These are phyloP conservation scores for Palythoa grandis DNA, from an alignment of 92 coral and sea anemone species.

Conservation along the genomic window DNA sequence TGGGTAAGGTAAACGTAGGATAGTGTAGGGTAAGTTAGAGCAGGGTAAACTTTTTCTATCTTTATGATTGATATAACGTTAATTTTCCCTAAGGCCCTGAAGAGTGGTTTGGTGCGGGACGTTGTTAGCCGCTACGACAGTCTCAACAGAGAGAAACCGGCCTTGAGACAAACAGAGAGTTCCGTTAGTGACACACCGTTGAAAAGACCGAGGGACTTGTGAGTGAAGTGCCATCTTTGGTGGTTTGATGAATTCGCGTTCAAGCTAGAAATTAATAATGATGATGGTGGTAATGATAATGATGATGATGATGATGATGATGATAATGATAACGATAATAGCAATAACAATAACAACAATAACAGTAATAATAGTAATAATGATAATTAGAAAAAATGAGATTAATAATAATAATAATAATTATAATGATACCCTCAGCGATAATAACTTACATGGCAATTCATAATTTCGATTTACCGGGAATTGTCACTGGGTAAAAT, in stretches of 20 bases:
- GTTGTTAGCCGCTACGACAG: constrained; percentile 42
- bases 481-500: too few species aligned
- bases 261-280: not conserved
- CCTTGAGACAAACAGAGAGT: constrained; percentile 17
- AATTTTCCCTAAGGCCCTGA: not conserved
- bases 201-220: constrained; percentile 27
- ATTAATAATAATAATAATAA: too few species aligned
- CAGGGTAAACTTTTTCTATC: not conserved
- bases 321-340: not conserved
- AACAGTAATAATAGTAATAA: too few species aligned
- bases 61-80: not conserved
- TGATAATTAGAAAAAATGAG: too few species aligned
- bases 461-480: not conserved
- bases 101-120: constrained; percentile 30
- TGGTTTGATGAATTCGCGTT: not conserved
- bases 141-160: constrained; percentile 31
- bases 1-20: too few species aligned
- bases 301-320: not conserved
- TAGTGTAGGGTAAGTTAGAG: too few species aligned
- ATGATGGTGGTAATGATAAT: not conserved
- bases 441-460: too few species aligned
- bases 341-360: too few species aligned
- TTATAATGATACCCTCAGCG: too few species aligned
- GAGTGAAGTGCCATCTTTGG: not conserved
- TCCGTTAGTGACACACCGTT: constrained; percentile 30